Conservation (phyloP, 2,113 vertebrate genomes). For the Muscicapa adusta region DNA sequence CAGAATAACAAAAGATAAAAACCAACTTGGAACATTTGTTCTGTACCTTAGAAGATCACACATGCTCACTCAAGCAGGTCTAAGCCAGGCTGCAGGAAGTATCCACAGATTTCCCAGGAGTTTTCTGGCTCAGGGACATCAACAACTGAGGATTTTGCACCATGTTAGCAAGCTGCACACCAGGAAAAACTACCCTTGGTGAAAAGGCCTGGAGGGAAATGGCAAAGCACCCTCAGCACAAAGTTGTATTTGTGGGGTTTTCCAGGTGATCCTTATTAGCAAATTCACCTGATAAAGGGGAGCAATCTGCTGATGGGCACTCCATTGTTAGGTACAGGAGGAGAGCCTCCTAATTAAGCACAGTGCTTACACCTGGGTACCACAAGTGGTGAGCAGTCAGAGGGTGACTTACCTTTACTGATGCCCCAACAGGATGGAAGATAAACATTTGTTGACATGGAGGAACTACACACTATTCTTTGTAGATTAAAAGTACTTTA, state of each 20-base stretch:
- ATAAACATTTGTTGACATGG: neutral
- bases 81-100: neutral
- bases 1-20: fast-evolving
- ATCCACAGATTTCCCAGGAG: neutral
- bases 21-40: neutral
- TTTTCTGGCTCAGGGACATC: fast-evolving
- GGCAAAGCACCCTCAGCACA: fast-evolving
- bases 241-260: neutral
- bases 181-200: fast-evolving
- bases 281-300: neutral
- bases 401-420: neutral
- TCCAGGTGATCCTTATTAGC: neutral
- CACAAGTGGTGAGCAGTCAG: neutral
- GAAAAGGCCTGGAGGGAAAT: fast-evolving
- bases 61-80: neutral
- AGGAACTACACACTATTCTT: fast-evolving
- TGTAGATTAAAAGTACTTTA: neutral
- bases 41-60: neutral
- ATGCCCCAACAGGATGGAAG: neutral
- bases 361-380: neutral
- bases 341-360: neutral
- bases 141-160: fast-evolving
- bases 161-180: fast-evolving
- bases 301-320: neutral
- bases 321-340: neutral